Base-by-base conservation (phyloP, 2,113 vertebrate species). In the Anthoscopus minutus region DNA sequence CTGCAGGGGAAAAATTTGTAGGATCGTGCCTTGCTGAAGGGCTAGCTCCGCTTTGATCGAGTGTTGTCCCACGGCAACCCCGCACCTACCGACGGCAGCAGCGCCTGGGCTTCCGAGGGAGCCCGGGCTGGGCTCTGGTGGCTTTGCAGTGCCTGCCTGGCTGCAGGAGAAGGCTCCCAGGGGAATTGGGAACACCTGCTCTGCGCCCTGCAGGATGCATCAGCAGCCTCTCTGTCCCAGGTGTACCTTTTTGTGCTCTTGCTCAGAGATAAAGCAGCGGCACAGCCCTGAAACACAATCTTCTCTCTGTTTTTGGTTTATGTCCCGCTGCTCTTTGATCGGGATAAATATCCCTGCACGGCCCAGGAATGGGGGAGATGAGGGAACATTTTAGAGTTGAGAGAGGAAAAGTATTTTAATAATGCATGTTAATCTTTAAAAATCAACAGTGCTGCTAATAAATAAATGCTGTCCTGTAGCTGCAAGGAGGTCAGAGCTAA, bases 11-110 rank as follows among this genome's bases (percentile, higher is more conserved):
- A 81, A 82, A 83, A 67, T 44, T 18, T 30, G 72, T 82, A 83
- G 64, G 66, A 48, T 14, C 66, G 66, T 65, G 74, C 38, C 35
- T 58, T 13, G 1, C 11, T 3, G 62, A 77, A n/a, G 70, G 50
- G 35, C 42, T 21, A 65, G 33, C 44, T 48, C n/a, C 45, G 8
- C 80, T 94, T 80, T 56, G 79, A 20, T 38, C 15, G 21, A n/a
- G 62, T 3, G 48, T 0, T 19, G 42, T 11, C 81, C 7, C 66
- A 4, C 4, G 25, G 24, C 38, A 9, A 1, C 42, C 9, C 37
- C 53, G 15, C 69, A n/a, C 25, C 73, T 30, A 8, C 18, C 3
- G 71, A n/a, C 45, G 22, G 6, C 69, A 15, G 6, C 73, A 6
- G 31, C 12, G 78, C 44, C 54, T 4, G 12, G 40, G 37, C 11